These are phyloP conservation scores for Eulemur mongoz DNA, from an alignment of 2,797 vertebrate genomes.

Conservation along the genomic window DNA sequence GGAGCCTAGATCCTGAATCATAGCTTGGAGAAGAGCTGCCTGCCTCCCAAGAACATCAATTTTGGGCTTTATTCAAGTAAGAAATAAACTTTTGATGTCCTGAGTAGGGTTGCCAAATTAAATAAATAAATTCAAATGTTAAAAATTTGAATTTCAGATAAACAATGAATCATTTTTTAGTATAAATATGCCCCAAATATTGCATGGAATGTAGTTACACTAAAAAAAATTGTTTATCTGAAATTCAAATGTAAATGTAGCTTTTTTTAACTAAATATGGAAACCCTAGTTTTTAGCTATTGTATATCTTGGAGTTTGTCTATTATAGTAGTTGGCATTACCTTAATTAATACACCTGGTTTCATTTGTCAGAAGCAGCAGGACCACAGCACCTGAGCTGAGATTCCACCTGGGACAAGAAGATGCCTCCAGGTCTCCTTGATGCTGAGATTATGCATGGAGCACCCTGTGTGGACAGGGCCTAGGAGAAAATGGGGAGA, in stretches of 20 bases:
- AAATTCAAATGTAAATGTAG: not conserved
- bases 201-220: not conserved
- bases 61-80: not conserved
- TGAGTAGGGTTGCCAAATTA: not conserved
- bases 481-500: not conserved
- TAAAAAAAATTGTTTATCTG: not conserved
- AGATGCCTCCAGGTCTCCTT: not conserved
- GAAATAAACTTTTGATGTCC: not conserved
- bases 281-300: not conserved
- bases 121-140: not conserved
- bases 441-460: not conserved
- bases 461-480: not conserved
- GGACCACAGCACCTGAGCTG: not conserved
- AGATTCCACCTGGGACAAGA: not conserved
- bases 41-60: not conserved
- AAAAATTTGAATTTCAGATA: slow-evolving; percentile 19
- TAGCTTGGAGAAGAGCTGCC: not conserved
- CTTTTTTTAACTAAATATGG: not conserved
- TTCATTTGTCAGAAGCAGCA: not conserved
- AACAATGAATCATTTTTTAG: not conserved
- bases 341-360: not conserved
- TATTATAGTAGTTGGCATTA: not conserved
- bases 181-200: not conserved
- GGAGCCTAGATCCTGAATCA: not conserved
- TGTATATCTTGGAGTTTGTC: not conserved